These are phyloP conservation scores for Sander vitreus DNA, from an alignment of 2,113 vertebrate species.

Conservation along the genomic window DNA sequence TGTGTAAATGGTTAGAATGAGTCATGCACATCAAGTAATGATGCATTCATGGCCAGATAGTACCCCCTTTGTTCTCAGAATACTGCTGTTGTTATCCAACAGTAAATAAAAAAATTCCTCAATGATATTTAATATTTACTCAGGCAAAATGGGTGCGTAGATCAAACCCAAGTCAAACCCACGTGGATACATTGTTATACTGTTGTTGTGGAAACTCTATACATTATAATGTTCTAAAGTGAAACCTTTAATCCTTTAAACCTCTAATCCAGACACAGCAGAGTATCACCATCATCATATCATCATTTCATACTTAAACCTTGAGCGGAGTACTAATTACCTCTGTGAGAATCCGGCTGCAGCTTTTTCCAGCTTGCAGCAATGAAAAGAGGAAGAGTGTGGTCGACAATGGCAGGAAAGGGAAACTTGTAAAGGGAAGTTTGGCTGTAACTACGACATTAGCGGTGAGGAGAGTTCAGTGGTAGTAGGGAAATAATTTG, in stretches of 20 bases:
- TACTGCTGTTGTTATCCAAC: constrained; percentile 15
- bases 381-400: constrained; percentile 59
- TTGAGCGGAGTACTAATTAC: constrained; percentile 32
- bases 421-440: constrained; percentile 68
- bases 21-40: constrained; percentile 43
- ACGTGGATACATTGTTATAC: neutral
- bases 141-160: neutral
- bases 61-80: constrained; percentile 30
- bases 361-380: constrained; percentile 65
- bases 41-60: constrained; percentile 27
- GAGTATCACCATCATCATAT: neutral
- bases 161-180: neutral
- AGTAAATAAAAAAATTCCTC: constrained; percentile 13
- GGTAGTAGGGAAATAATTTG: neutral
- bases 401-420: constrained; percentile 81
- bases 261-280: constrained; percentile 26
- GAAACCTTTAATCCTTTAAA: neutral
- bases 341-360: constrained; percentile 31
- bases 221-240: neutral
- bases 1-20: constrained; percentile 39
- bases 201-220: neutral
- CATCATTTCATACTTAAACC: constrained; percentile 20
- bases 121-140: neutral
- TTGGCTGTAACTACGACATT: constrained; percentile 20
- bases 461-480: neutral